Evolutionary conservation across 2,113 vertebrate species (phyloP), one percentile per base, ranked within the genome.

Genomic region (Chaenogobius annularis): DNA sequence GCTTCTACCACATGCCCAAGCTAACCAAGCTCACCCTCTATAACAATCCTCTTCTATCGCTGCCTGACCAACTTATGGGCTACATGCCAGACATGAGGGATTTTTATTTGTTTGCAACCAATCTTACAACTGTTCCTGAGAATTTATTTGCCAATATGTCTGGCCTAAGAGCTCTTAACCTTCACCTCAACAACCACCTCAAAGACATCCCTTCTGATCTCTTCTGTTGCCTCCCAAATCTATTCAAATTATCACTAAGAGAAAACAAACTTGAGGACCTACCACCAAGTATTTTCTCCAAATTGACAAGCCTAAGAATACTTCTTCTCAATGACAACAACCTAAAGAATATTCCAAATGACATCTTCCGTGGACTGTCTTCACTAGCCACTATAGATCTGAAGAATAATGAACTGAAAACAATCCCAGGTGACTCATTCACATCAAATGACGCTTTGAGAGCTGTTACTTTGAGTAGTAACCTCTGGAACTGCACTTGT

Each of bases 91-190:
- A 88, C 17, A 93, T 98, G 19, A 74, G 8, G 54, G 91, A 91
- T 20, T 89, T 98, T 23, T 92, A 93, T 90, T 80, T 98, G 48
- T 94, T 91, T 79, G 0, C 47, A 22, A 98, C 96, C 5, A 89
- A 86, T 52, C 95, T 98, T 73, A 87, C 73, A 66, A 94, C 92
- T 14, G 80, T 96, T 73, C 96, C 95, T 5, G 90, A 88, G 73
- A 94, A 93, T 74, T 72, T 93, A 76, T 97, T 97, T 52, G 85
- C 90, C 8, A 96, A 96, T 87, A 92, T 97, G 93, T 95, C 95
- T 62, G 83, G 92, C 72, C 89, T 97, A 63, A 69, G 62, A 64
- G 15, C 8, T 0, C 91, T 98, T 5, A 89, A 93, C 64, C 71
- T 96, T 31, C 92, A 92, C 46, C 80, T 84, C 12, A 96, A 95